Percentiles rank a stretch among this genome's conserved stretches.
phyloP scores from a whole-genome alignment of 1,140 invertebrate species.

The Euborellia annulipes region DNA sequence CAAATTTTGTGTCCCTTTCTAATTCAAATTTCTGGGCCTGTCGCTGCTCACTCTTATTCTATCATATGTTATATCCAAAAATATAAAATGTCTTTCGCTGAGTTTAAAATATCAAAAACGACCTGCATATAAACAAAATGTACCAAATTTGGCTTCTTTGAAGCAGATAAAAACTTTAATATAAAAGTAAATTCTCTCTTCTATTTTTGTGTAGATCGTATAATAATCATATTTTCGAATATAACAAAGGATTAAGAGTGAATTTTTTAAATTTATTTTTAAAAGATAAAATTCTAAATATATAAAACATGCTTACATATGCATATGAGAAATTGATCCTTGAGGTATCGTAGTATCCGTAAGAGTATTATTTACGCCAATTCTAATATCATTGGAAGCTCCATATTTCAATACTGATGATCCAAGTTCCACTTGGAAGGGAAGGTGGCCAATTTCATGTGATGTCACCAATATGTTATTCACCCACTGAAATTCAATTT shows the following conservation, averaged over 20 bases:
- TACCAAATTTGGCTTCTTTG: too few relatives aligned
- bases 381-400: constrained; percentile 31
- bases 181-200: neutral
- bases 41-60: too few relatives aligned
- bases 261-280: too few relatives aligned
- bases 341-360: constrained; percentile 33
- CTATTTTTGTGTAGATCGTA: neutral
- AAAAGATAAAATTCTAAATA: too few relatives aligned
- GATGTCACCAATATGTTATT: constrained; percentile 33
- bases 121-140: too few relatives aligned
- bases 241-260: neutral
- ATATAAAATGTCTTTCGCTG: too few relatives aligned
- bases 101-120: too few relatives aligned
- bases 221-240: neutral
- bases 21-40: too few relatives aligned
- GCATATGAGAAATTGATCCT: constrained; percentile 18
- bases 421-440: constrained; percentile 40
- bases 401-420: constrained; percentile 18
- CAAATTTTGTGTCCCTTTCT: too few relatives aligned
- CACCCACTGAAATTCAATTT: constrained; percentile 32
- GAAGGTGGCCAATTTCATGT: constrained; percentile 44
- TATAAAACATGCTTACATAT: constrained; percentile 1
- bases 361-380: constrained; percentile 51
- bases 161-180: neutral
- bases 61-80: too few relatives aligned